Evolutionary conservation across 2,113 vertebrate species (phyloP).

Genomic region (Corythaixoides concolor): DNA sequence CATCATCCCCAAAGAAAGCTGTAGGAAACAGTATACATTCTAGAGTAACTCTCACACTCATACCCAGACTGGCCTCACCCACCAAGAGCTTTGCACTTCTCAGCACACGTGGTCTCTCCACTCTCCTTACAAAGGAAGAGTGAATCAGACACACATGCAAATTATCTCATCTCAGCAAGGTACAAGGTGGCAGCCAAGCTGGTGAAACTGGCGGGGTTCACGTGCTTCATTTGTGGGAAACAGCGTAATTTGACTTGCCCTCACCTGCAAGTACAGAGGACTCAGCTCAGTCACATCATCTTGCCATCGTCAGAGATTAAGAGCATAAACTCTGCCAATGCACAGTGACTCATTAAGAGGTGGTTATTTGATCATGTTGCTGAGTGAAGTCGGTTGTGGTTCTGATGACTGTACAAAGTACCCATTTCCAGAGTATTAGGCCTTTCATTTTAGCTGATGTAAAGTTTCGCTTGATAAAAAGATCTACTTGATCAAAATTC

Average conservation of each 20-base stretch:
- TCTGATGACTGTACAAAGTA: background rate
- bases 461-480: background rate
- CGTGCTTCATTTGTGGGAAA: background rate
- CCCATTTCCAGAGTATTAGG: background rate
- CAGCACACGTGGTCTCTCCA: accelerated
- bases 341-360: background rate
- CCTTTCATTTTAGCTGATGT: background rate
- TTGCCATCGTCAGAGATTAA: background rate
- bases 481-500: background rate
- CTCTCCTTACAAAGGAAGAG: background rate
- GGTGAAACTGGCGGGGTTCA: background rate
- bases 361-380: background rate
- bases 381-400: background rate
- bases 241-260: background rate
- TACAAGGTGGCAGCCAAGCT: background rate
- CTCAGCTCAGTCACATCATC: background rate
- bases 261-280: background rate
- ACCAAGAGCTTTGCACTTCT: background rate
- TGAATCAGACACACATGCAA: background rate
- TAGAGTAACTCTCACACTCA: background rate
- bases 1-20: background rate
- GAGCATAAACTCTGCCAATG: background rate
- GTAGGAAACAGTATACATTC: background rate
- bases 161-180: background rate
- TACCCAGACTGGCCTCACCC: background rate